A percentile compares a stretch with the other conserved stretches of the same genome.
Conservation (phyloP, 2,888 invertebrate genomes). For the Thysanoteuthis rhombus region DNA sequence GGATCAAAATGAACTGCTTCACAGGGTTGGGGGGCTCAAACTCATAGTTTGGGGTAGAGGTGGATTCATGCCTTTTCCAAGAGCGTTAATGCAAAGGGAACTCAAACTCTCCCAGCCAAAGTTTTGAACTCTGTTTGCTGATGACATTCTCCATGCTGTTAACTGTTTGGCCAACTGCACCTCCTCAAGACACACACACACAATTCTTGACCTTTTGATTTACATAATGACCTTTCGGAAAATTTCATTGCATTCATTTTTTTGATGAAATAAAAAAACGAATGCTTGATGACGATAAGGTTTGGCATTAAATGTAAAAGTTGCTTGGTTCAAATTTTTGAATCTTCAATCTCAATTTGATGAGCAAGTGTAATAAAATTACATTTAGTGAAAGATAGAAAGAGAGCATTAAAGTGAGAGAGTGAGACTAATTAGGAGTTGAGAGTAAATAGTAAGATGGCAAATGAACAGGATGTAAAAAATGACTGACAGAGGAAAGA, state of each 20-base stretch:
- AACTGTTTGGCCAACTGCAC: too few relatives aligned
- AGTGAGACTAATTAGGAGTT: background rate
- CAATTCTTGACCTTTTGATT: background rate
- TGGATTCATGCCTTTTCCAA: too few relatives aligned
- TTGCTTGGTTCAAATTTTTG: background rate
- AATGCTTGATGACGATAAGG: background rate
- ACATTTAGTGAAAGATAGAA: background rate
- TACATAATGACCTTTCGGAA: background rate
- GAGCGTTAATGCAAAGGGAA: too few relatives aligned
- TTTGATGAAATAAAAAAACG: background rate
- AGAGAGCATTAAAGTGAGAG: background rate
- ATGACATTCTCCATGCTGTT: too few relatives aligned
- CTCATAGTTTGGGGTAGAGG: too few relatives aligned
- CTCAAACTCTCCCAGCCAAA: too few relatives aligned
- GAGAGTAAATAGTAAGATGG: background rate
- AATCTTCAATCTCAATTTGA: background rate
- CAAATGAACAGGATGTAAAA: background rate
- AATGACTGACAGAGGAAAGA: background rate
- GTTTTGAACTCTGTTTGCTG: too few relatives aligned
- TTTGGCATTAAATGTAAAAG: background rate
- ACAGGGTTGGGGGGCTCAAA: too few relatives aligned
- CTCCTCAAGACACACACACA: too few relatives aligned
- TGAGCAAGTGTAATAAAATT: background rate
- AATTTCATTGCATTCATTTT: background rate
- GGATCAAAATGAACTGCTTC: too few relatives aligned